Conservation (phyloP, 2,113 vertebrate genomes). For the Gnathonemus echidnorhynchus region DNA sequence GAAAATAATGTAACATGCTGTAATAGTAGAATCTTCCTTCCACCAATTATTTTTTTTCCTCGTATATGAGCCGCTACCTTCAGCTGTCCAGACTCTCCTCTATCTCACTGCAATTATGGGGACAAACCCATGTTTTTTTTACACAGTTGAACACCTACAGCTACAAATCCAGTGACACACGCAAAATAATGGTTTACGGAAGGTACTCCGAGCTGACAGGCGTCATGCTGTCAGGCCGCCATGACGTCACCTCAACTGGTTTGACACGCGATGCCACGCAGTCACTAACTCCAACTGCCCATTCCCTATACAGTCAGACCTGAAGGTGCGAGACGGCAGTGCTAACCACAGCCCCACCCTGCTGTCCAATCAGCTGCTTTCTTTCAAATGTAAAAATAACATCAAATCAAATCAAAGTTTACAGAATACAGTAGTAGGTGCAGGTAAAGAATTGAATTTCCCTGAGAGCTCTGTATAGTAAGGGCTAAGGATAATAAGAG, state of each 20-base stretch:
- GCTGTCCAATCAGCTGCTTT: background rate
- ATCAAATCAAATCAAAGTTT: background rate
- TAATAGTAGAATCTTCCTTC: background rate
- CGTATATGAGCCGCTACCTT: background rate
- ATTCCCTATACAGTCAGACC: background rate
- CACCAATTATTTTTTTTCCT: background rate
- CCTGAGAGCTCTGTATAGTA: background rate
- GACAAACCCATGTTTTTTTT: background rate
- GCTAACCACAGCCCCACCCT: too few relatives aligned
- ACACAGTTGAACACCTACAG: background rate
- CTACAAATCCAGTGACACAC: background rate
- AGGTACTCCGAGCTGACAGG: background rate
- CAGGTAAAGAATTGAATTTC: background rate
- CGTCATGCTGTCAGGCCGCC: background rate
- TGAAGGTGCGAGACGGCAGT: background rate
- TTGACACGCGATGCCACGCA: background rate
- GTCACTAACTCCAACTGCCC: background rate
- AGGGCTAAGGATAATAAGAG: background rate
- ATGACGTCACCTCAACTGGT: background rate
- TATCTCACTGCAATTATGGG: background rate
- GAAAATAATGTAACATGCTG: background rate
- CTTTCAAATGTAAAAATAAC: background rate
- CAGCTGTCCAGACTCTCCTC: background rate
- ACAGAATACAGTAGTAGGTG: background rate
- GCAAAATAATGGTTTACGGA: background rate